Evolutionary conservation across 2,888 invertebrate species (phyloP), one percentile per base, ranked within the genome.

Genomic region (Acanthacorydalis orientalis): DNA sequence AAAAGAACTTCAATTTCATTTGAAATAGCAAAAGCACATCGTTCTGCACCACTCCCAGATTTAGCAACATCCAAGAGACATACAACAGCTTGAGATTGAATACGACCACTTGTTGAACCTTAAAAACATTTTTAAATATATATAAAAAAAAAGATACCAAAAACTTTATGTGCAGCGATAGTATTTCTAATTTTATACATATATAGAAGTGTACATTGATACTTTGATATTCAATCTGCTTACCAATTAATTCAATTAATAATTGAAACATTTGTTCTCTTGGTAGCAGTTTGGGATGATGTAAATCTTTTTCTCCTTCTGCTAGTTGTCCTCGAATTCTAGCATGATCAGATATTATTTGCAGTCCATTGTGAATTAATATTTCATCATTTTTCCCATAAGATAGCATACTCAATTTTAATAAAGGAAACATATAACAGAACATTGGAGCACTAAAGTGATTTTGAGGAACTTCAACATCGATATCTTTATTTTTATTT

Each of bases 11-110:
- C 73, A 45, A 91, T 77, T 68, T 93, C 93, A 4, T 75, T 76
- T 9, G 70, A 65, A 9, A 75, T 67, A 1, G 82, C 78, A 14
- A 67, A 63, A 11, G 79, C 76, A 57, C 80, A 77, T 16, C 75
- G 77, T 31, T 70, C 65, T 0, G 84, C 85, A 0, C 84, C 85
- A 51, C 82, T 82, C 43, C 81, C 80, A 53, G 83, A 80, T 41
- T 70, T 69, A 4, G 88, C 86, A 6, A 88, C 80, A 59, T 88
- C 87, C 50, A 89, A 65, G 47, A 93, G 68, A n/a, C 87, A 83
- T 33, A 78, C 75, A 16, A 81, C 79, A 34, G 88, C 84, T 57
- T 83, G 78, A 7, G 83, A 78, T 63, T 90, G 88, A 31, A 83
- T 73, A 48, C 81, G 72, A 0, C 83, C 85, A 33, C 68, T 68